Evolutionary conservation across 1,140 invertebrate genomes (phyloP).

Genomic region (Polypedilum vanderplanki): DNA sequence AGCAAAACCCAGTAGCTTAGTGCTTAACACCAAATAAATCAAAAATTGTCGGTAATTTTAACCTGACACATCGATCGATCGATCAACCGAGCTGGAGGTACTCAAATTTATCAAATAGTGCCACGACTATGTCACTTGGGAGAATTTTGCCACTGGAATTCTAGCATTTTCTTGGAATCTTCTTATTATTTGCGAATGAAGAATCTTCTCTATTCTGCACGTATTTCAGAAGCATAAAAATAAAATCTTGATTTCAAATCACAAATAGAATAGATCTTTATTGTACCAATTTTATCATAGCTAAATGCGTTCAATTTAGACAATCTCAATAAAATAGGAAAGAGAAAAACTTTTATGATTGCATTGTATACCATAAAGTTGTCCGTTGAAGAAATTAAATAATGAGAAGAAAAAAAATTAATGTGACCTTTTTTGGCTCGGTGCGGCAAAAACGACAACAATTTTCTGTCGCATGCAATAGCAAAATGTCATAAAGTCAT

Average conservation of each 20-base stretch:
- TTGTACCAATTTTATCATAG: background rate
- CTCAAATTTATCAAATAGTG: background rate
- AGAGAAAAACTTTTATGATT: background rate
- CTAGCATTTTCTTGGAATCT: background rate
- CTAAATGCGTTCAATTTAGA: background rate
- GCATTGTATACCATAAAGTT: background rate
- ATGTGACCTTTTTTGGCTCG: background rate
- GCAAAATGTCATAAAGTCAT: background rate
- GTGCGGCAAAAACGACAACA: background rate
- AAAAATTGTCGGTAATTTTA: background rate
- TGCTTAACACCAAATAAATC: constrained; percentile 24
- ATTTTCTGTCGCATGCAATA: background rate
- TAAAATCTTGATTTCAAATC: background rate
- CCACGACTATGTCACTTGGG: background rate
- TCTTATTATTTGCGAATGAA: background rate
- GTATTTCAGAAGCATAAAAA: constrained; percentile 2
- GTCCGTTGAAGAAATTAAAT: background rate
- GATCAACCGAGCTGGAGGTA: constrained; percentile 22
- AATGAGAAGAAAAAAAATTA: background rate
- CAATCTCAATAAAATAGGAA: background rate
- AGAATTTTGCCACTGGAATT: constrained; percentile 10
- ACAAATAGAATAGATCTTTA: background rate
- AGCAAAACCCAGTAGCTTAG: background rate
- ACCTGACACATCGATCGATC: background rate
- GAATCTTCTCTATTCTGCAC: background rate